Conservation (phyloP, 2,888 invertebrate genomes). For the Andrena hattorfiana region DNA sequence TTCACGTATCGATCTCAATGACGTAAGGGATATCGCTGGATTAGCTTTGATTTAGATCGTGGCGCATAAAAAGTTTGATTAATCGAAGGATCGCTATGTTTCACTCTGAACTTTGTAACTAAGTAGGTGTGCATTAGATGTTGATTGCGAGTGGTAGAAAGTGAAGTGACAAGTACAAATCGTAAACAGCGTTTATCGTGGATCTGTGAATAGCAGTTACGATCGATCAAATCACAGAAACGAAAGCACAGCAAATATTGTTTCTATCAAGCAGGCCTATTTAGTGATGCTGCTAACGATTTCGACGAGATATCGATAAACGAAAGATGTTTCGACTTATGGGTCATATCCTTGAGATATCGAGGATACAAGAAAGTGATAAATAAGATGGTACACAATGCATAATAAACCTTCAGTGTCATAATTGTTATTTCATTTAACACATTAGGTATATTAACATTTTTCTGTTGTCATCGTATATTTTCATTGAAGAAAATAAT, state of each 20-base stretch:
- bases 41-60: constrained; percentile 26
- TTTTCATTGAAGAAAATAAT: too few relatives aligned
- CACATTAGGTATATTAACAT: too few relatives aligned
- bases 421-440: too few relatives aligned
- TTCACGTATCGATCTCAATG: constrained; percentile 28
- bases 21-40: constrained; percentile 6
- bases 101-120: constrained; percentile 10
- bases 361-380: too few relatives aligned
- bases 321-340: not conserved
- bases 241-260: constrained; percentile 26
- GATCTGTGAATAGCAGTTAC: constrained; percentile 25
- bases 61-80: constrained; percentile 39
- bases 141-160: constrained; percentile 33
- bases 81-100: constrained; percentile 29
- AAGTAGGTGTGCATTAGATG: constrained; percentile 18
- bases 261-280: not conserved
- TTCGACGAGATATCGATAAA: not conserved
- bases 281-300: not conserved
- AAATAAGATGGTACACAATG: too few relatives aligned
- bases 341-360: too few relatives aligned
- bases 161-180: constrained; percentile 49
- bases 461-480: too few relatives aligned
- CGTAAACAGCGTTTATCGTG: constrained; percentile 13
- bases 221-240: constrained; percentile 50
- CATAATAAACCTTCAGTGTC: too few relatives aligned